Conservation (phyloP, 2,113 vertebrate species). For the Lophotis ruficrista region DNA sequence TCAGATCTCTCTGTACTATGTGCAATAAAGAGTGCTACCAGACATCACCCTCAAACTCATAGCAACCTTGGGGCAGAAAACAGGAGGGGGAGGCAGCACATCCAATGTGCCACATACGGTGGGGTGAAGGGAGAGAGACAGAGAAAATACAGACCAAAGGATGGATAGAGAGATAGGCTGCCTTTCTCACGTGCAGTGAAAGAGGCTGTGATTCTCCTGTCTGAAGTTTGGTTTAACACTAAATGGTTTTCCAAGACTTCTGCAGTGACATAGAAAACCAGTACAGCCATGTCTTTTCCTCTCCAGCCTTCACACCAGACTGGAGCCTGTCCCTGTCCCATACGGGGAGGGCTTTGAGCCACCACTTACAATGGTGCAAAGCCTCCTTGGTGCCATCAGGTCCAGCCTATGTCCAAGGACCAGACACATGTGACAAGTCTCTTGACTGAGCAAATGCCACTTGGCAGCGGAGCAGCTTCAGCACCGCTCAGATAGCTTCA, state of each 20-base stretch:
- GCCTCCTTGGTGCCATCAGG: neutral
- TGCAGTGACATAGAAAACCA: neutral
- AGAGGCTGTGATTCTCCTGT: neutral
- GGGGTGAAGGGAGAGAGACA: neutral
- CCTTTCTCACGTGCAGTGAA: neutral
- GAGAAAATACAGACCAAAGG: neutral
- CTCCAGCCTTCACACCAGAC: neutral
- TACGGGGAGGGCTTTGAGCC: neutral
- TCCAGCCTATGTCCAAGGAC: neutral
- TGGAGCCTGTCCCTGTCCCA: neutral
- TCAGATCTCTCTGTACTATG: slow-evolving; percentile 64
- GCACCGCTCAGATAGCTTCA: neutral
- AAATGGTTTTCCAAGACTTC: neutral
- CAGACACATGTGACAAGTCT: accelerated
- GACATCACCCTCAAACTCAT: slow-evolving; percentile 58
- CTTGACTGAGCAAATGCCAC: neutral
- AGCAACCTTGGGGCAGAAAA: slow-evolving; percentile 60
- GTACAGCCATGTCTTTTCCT: neutral
- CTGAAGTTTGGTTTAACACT: neutral
- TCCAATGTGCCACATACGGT: slow-evolving; percentile 34
- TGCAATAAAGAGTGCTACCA: slow-evolving; percentile 66
- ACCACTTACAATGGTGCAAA: accelerated
- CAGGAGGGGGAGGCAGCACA: slow-evolving; percentile 16
- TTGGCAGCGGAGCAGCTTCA: neutral
- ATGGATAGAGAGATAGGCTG: neutral